Conservation (phyloP, 2,888 invertebrate genomes). For the Sepiola atlantica region DNA sequence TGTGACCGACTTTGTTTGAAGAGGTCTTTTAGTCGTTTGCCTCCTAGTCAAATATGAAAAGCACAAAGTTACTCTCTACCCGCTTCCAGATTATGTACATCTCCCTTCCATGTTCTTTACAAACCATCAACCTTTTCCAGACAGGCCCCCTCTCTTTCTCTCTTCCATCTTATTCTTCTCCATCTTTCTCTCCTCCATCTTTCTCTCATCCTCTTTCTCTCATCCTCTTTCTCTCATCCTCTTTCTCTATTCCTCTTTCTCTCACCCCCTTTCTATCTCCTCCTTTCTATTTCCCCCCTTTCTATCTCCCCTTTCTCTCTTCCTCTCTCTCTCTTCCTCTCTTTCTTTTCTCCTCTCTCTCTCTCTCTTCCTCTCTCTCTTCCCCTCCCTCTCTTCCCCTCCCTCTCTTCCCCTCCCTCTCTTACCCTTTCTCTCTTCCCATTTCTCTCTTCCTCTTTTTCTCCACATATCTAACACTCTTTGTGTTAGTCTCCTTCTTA, state of each 20-base stretch:
- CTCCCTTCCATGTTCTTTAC: neutral
- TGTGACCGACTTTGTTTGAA: neutral
- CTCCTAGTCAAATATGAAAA: neutral
- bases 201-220: too few species aligned
- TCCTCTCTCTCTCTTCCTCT: too few species aligned
- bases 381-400: neutral
- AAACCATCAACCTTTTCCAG: neutral
- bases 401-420: too few species aligned
- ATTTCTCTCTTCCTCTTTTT: neutral
- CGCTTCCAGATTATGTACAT: neutral
- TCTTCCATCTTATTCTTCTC: neutral
- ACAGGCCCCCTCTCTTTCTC: neutral
- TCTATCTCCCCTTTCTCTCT: conserved; percentile 61
- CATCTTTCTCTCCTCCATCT: neutral
- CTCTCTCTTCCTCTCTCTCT: neutral
- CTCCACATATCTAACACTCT: too few species aligned
- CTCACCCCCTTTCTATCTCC: too few species aligned
- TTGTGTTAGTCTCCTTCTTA: too few species aligned
- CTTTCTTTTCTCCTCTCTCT: neutral
- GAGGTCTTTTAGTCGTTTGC: neutral
- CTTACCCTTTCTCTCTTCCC: too few species aligned
- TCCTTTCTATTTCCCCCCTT: too few species aligned
- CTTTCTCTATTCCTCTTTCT: neutral
- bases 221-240: neutral
- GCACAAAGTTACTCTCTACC: neutral